A percentile compares a stretch with the other conserved stretches of the same genome.
Evolutionary conservation across 2,797 vertebrate genomes (phyloP).

Genomic region (Mionectes olivaceus): DNA sequence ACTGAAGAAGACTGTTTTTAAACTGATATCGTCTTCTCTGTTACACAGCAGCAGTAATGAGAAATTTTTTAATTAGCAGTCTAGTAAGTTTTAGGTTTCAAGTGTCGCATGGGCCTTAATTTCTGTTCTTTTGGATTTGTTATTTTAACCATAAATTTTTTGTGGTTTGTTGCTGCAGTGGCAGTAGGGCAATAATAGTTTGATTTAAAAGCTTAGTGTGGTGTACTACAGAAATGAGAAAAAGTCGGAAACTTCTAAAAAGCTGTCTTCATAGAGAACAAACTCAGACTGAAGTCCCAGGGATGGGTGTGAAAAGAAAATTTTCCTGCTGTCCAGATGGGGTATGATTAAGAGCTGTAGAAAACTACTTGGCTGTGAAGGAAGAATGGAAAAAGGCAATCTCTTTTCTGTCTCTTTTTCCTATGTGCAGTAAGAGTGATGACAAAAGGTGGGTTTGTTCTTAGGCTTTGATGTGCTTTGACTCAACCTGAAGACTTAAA

Average conservation of each 20-base stretch:
- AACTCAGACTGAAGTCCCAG: neutral
- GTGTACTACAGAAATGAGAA: neutral
- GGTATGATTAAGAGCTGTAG: neutral
- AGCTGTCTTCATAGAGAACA: neutral
- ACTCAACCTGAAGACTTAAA: neutral
- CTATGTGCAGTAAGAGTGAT: neutral
- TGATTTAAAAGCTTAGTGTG: neutral
- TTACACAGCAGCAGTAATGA: neutral
- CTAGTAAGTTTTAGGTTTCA: neutral
- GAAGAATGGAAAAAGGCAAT: neutral
- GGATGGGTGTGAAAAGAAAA: rapidly evolving
- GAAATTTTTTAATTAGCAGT: neutral
- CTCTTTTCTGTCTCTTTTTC: neutral
- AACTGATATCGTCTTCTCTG: neutral
- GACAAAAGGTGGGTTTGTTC: neutral
- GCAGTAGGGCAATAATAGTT: neutral
- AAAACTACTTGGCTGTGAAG: neutral
- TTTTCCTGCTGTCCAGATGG: neutral
- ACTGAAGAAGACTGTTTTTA: neutral
- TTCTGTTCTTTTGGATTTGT: neutral
- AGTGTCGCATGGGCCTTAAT: rapidly evolving
- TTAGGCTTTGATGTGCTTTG: neutral
- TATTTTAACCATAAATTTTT: neutral
- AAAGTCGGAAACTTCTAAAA: neutral
- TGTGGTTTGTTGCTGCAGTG: neutral